A percentile compares a stretch with the other conserved stretches of the same genome.
These are phyloP conservation scores for Poecilia velifera DNA, from an alignment of 2,797 vertebrate species.

Conservation along the genomic window DNA sequence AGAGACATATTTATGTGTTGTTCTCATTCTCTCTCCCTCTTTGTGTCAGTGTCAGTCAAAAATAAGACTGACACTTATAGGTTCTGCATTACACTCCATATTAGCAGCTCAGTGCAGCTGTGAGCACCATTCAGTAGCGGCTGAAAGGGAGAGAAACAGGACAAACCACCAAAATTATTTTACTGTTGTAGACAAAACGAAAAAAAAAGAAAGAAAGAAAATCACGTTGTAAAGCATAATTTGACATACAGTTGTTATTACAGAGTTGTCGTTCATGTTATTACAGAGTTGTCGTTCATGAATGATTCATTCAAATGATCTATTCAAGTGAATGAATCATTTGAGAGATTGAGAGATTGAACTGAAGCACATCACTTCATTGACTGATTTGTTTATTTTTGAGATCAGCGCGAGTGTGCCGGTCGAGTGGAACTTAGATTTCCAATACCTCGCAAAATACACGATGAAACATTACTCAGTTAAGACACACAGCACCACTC, in stretches of 20 bases:
- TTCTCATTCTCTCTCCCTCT: neutral
- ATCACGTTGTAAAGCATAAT: neutral
- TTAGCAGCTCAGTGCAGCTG: neutral
- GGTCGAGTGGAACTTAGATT: no score
- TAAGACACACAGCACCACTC: neutral
- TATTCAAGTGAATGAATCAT: neutral
- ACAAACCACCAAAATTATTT: neutral
- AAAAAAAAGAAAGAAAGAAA: neutral
- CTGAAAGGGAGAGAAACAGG: neutral
- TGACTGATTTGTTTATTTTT: neutral
- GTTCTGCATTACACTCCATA: no score
- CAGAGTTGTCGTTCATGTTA: neutral
- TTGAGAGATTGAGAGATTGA: neutral
- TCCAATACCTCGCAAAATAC: neutral
- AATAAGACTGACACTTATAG: no score
- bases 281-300: neutral
- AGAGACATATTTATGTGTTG: neutral
- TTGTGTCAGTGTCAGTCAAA: no score
- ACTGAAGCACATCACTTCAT: neutral
- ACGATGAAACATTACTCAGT: neutral
- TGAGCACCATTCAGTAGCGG: neutral
- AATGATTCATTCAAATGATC: neutral
- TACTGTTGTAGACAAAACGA: neutral
- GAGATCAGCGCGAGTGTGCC: no score
- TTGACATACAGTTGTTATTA: neutral